Conservation (phyloP, 2,888 invertebrate genomes). For the Stegophylla sp. region DNA sequence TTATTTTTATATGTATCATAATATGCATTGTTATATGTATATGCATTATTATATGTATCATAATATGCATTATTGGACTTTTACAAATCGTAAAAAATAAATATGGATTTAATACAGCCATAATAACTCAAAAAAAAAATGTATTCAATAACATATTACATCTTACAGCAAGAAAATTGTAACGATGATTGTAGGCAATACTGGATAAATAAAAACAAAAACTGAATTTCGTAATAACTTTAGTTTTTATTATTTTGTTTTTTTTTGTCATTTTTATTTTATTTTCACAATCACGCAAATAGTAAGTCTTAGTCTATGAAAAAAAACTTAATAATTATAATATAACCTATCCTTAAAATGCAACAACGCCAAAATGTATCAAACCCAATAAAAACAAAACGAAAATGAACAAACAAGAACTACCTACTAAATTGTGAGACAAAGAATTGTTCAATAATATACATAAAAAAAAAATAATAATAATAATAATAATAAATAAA, state of each 20-base stretch:
- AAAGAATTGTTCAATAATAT: conserved; percentile 41
- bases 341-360: conserved; percentile 54
- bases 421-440: conserved; percentile 12
- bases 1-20: no score
- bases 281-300: conserved; percentile 56
- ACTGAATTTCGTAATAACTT: conserved; percentile 39
- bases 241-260: conserved; percentile 50
- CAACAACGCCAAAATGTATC: conserved; percentile 56
- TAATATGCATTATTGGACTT: no score
- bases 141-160: no score
- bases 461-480: conserved; percentile 23
- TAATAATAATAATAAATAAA: conserved; percentile 22
- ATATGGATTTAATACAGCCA: no score
- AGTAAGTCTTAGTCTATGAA: conserved; percentile 43
- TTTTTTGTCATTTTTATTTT: conserved; percentile 40
- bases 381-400: conserved; percentile 57
- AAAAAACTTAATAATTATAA: conserved; percentile 54
- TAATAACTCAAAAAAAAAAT: background rate
- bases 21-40: no score
- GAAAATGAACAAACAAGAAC: conserved; percentile 41
- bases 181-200: no score
- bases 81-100: no score
- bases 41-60: no score
- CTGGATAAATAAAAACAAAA: no score
- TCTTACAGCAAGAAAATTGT: no score